phyloP scores from a whole-genome alignment of 1,140 invertebrate genomes.

The Neodiprion virginianus region DNA sequence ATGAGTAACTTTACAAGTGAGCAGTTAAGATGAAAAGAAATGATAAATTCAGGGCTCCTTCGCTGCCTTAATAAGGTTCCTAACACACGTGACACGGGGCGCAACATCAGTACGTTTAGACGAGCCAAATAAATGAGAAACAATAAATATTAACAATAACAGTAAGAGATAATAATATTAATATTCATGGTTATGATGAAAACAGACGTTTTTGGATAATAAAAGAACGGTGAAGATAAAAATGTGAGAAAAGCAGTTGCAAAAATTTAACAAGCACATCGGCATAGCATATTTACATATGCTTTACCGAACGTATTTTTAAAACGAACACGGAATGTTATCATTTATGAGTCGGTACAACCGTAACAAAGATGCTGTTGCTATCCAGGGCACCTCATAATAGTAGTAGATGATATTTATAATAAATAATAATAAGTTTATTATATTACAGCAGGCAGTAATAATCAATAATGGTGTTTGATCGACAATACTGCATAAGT shows the following conservation, averaged over 20 bases:
- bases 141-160: background rate
- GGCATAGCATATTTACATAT: too few relatives aligned
- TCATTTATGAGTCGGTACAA: too few relatives aligned
- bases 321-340: too few relatives aligned
- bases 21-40: background rate
- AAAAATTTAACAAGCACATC: background rate
- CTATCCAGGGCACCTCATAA: too few relatives aligned
- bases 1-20: background rate
- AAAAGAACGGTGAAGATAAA: too few relatives aligned
- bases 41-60: slow-evolving; percentile 30
- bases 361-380: too few relatives aligned
- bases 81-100: slow-evolving; percentile 33
- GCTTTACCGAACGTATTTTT: too few relatives aligned
- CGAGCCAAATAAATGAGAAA: slow-evolving; percentile 16
- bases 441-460: background rate
- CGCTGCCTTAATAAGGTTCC: slow-evolving; percentile 53
- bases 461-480: slow-evolving; percentile 24
- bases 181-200: too few relatives aligned
- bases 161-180: too few relatives aligned
- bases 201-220: too few relatives aligned
- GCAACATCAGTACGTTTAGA: slow-evolving; percentile 27
- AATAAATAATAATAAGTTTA: slow-evolving; percentile 14
- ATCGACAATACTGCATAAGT: slow-evolving; percentile 14
- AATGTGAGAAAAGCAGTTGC: background rate
- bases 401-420: slow-evolving; percentile 16